A percentile compares a stretch with the other conserved stretches of the same genome.
These are phyloP conservation scores for Murina feae DNA, from an alignment of 2,113 vertebrate genomes.

Conservation along the genomic window DNA sequence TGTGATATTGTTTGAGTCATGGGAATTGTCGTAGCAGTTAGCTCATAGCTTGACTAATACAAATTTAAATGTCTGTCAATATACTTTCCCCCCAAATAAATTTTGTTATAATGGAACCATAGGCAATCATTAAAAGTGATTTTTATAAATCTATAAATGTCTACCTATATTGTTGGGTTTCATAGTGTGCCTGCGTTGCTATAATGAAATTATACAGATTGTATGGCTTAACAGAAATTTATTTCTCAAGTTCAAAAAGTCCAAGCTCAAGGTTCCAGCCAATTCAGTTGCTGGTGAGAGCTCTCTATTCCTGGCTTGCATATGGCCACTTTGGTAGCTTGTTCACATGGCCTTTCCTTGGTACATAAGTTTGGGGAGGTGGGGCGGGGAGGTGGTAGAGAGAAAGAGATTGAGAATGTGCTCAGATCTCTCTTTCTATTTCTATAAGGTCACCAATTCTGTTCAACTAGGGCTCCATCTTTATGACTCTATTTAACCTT, in stretches of 20 bases:
- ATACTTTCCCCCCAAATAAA: background rate
- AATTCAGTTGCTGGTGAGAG: background rate
- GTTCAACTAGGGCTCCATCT: background rate
- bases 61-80: background rate
- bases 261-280: background rate
- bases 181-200: background rate
- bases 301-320: background rate
- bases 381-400: background rate
- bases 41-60: background rate
- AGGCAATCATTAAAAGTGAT: background rate
- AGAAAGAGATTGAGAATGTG: background rate
- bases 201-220: background rate
- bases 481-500: background rate
- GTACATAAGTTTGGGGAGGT: background rate
- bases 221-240: background rate
- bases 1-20: background rate
- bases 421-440: background rate
- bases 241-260: background rate
- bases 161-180: background rate
- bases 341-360: background rate
- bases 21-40: background rate
- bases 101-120: background rate
- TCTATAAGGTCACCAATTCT: background rate
- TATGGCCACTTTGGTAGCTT: background rate
- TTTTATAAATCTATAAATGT: conserved; percentile 8